Conservation (phyloP, 2,888 invertebrate genomes). For the Mayetiola destructor region DNA sequence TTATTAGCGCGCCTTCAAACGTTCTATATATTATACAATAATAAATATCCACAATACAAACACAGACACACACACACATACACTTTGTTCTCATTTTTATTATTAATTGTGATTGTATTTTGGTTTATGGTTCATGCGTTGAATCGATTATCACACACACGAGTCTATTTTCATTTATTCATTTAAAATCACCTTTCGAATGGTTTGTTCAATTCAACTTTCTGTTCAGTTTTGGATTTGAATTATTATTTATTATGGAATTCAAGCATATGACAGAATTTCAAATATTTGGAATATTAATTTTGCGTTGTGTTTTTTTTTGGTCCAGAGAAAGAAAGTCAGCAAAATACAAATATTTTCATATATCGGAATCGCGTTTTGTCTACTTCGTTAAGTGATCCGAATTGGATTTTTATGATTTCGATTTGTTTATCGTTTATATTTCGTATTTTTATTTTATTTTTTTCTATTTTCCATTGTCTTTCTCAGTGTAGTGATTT, state of each 20-base stretch:
- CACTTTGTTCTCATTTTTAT: too few relatives aligned
- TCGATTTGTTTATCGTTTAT: slow-evolving; percentile 12
- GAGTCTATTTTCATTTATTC: neutral
- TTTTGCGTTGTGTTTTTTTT: too few relatives aligned
- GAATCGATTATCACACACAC: neutral
- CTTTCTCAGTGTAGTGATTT: slow-evolving; percentile 28
- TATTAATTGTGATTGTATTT: too few relatives aligned
- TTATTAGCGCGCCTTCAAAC: slow-evolving; percentile 9
- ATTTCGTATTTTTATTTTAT: neutral
- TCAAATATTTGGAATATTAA: too few relatives aligned
- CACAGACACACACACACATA: slow-evolving; percentile 2
- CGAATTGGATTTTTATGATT: neutral
- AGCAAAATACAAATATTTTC: too few relatives aligned
- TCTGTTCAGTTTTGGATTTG: too few relatives aligned
- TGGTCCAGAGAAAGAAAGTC: neutral
- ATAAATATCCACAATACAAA: too few relatives aligned
- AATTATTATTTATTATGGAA: too few relatives aligned
- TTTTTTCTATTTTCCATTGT: slow-evolving; percentile 15
- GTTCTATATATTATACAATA: too few relatives aligned
- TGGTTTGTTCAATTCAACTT: neutral
- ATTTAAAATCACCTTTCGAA: neutral
- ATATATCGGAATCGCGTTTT: neutral
- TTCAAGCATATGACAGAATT: too few relatives aligned
- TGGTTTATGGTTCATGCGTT: neutral
- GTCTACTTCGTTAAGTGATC: neutral